Percentiles rank a stretch among this genome's conserved stretches.
phyloP scores from a whole-genome alignment of 2,113 vertebrate genomes.

The Casuarius casuarius region DNA sequence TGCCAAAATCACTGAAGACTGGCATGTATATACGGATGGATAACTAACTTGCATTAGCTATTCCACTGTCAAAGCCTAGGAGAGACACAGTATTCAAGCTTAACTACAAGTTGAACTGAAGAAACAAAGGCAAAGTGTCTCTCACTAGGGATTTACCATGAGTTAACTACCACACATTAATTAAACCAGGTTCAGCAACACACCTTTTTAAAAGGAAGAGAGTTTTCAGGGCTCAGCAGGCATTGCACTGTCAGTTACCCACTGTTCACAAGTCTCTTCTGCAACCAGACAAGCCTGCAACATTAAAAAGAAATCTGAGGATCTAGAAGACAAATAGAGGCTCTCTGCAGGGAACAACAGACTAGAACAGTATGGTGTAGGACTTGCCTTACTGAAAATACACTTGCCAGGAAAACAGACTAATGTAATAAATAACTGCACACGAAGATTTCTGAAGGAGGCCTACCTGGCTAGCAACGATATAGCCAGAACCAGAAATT shows the following conservation, averaged over 20 bases:
- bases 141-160: neutral
- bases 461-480: neutral
- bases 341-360: neutral
- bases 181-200: neutral
- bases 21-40: fast-evolving
- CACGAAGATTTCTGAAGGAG: neutral
- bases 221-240: neutral
- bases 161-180: neutral
- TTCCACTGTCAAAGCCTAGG: neutral
- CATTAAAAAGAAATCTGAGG: neutral
- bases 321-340: neutral
- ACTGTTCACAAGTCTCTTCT: neutral
- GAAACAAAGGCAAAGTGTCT: neutral
- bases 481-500: neutral
- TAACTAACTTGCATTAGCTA: fast-evolving
- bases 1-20: neutral
- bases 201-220: neutral
- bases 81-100: neutral
- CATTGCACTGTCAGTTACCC: neutral
- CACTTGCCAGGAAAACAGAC: neutral
- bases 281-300: neutral
- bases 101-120: neutral
- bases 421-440: neutral
- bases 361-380: fast-evolving
- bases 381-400: neutral